Percentiles rank a stretch among this genome's conserved stretches.
These are phyloP conservation scores for Australoheros scitulus DNA, from an alignment of 2,113 vertebrate species.

Conservation along the genomic window DNA sequence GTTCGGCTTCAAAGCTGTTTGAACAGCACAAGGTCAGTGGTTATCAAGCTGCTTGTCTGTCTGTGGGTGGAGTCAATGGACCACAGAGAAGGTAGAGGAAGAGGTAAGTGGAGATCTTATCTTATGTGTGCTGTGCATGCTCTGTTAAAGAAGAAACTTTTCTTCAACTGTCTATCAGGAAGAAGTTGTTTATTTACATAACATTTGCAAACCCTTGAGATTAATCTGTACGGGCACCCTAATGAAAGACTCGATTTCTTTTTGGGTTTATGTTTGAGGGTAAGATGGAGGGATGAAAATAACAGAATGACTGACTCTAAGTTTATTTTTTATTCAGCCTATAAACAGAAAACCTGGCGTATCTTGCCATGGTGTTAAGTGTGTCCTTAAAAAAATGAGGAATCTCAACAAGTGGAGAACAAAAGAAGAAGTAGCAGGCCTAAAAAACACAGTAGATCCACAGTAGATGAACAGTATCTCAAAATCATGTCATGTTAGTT, in stretches of 20 bases:
- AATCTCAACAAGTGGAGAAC: too few relatives aligned
- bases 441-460: too few relatives aligned
- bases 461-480: too few relatives aligned
- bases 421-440: not conserved
- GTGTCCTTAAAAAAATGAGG: too few relatives aligned
- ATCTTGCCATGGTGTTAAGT: not conserved
- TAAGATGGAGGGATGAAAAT: not conserved
- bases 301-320: not conserved
- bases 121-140: not conserved
- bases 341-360: not conserved
- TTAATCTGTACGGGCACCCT: not conserved
- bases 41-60: constrained; percentile 51
- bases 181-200: not conserved
- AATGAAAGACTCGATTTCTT: not conserved
- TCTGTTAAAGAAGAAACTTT: not conserved
- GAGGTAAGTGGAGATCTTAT: constrained; percentile 28
- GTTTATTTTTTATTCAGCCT: not conserved
- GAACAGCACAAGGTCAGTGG: constrained; percentile 39
- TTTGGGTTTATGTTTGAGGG: too few relatives aligned
- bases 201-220: not conserved
- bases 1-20: constrained; percentile 58
- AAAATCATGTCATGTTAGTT: too few relatives aligned
- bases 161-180: not conserved
- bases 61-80: constrained; percentile 40
- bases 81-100: constrained; percentile 42